Evolutionary conservation across 1,140 invertebrate genomes (phyloP), one percentile per base, ranked within the genome.

Genomic region (Drosophila carrolli): DNA sequence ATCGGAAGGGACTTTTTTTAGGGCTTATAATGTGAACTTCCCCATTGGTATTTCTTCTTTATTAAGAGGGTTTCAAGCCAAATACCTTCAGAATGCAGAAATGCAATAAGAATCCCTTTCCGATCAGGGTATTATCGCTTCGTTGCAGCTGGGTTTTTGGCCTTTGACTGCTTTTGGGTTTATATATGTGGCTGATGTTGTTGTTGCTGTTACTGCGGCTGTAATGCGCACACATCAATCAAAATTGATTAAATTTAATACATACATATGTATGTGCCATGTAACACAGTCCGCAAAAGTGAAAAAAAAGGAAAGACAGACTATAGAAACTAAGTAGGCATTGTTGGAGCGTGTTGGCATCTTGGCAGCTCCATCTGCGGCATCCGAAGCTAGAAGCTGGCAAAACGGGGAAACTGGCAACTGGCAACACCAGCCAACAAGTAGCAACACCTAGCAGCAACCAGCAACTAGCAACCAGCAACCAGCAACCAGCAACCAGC

Each of bases 231-330:
- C 59, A 83, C 83, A 88, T 88, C 84, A 88, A 88, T 88, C 83
- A 88, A 79, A 88, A 89, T 88, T 88, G 83, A 89, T 83, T 88
- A 83, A 76, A 89, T 70, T 78, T 70, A 80, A 70, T 63, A 70
- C 79, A 81, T 46, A 72, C 46, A 51, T 60, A 50, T 57, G 59
- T 75, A 56, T 61, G 40, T 51, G 40, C 58, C 60, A 76, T 68
- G 62, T 61, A 60, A 61, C 46, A 50, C 37, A 32, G 44, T 35
- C 19, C 46, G 48, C 56, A 56, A 54, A 50, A 38, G 29, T 27
- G 27, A 38, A 38, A 38, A 38, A 7, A 40, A 57, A 50, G 43
- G 10, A 13, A 44, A 43, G 63, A 50, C 44, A 41, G 71, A 68
- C 57, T 32, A 32, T 32, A 32, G 51, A 70, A 57, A 54, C 47